These are phyloP conservation scores for Lepilemur ruficaudatus DNA, from an alignment of 2,797 vertebrate species.

Conservation along the genomic window DNA sequence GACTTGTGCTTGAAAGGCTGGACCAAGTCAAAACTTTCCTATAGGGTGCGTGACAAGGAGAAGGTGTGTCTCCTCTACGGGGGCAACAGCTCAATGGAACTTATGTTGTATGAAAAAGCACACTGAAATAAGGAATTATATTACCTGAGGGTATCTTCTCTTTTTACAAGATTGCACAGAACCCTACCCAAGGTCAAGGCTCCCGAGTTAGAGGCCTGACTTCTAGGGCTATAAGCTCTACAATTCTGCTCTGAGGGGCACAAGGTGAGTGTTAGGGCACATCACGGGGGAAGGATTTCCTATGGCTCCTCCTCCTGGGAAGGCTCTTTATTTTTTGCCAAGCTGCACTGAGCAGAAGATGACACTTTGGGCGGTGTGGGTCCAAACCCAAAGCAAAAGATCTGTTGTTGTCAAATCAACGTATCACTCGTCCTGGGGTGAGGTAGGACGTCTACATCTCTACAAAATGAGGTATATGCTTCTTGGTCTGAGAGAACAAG, in stretches of 20 bases:
- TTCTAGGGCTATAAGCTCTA: neutral
- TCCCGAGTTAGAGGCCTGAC: neutral
- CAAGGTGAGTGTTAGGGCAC: neutral
- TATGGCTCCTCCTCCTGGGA: neutral
- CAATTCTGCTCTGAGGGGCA: neutral
- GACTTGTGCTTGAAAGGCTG: neutral
- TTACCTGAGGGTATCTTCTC: neutral
- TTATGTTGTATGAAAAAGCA: neutral
- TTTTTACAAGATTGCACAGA: neutral
- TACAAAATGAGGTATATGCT: neutral
- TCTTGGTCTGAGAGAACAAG: neutral
- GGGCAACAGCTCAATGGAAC: neutral
- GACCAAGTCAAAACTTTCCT: neutral
- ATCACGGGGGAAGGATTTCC: neutral
- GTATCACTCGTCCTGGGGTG: neutral
- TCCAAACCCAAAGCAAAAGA: neutral
- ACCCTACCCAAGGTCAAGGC: neutral
- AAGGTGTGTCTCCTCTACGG: neutral
- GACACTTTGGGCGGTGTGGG: neutral
- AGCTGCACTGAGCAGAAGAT: neutral
- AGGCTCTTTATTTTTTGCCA: neutral
- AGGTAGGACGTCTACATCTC: too few relatives aligned
- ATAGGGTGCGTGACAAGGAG: neutral
- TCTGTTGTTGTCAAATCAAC: neutral
- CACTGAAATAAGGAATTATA: neutral